phyloP scores from a whole-genome alignment of 2,797 vertebrate species.

The Argentina silus region DNA sequence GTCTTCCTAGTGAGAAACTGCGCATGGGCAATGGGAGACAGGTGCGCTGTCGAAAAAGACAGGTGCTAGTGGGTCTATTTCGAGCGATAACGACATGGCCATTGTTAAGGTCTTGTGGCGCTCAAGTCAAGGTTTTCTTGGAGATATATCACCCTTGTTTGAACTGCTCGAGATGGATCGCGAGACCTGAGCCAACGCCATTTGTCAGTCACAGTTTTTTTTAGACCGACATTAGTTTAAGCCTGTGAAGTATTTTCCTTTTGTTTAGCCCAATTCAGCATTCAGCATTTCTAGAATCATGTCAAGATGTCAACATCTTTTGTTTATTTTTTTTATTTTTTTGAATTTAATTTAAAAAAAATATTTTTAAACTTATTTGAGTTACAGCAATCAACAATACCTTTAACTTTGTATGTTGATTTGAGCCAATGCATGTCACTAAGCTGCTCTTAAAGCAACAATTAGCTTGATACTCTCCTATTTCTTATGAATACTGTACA shows the following conservation, averaged over 20 bases:
- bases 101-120: constrained; percentile 64
- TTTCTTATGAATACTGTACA: constrained; percentile 8
- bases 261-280: background rate
- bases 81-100: constrained; percentile 62
- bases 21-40: constrained; percentile 86
- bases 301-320: background rate
- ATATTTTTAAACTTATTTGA: background rate
- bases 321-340: background rate
- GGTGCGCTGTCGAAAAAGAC: constrained; percentile 88
- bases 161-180: constrained; percentile 50
- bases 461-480: background rate
- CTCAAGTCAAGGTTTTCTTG: constrained; percentile 51
- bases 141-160: constrained; percentile 53
- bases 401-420: constrained; percentile 5
- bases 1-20: constrained; percentile 56
- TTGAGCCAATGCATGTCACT: constrained; percentile 1
- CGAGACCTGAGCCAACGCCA: constrained; percentile 41
- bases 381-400: background rate
- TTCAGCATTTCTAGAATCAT: background rate
- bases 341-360: background rate
- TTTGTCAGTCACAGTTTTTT: constrained; percentile 46
- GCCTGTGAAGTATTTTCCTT: background rate
- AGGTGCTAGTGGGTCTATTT: constrained; percentile 86
- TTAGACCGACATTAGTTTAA: constrained; percentile 18
- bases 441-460: too few relatives aligned